Percentiles rank a stretch among this genome's conserved stretches.
These are phyloP conservation scores for Cepaea nemoralis DNA, from an alignment of 1,140 invertebrate genomes.

Conservation along the genomic window DNA sequence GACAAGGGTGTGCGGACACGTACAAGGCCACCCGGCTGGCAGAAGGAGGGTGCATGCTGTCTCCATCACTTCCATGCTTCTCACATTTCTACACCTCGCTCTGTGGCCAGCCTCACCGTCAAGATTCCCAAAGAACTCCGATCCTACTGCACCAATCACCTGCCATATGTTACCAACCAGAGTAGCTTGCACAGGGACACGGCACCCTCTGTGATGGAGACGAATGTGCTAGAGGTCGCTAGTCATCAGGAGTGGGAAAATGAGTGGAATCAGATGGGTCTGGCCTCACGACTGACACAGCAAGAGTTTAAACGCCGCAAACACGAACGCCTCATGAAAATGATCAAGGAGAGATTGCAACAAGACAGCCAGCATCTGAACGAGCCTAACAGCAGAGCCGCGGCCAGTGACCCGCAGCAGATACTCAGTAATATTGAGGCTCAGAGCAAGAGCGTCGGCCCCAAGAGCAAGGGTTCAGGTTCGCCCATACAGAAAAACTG, in stretches of 20 bases:
- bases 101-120: conserved; percentile 56
- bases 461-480: conserved; percentile 70
- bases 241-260: conserved; percentile 68
- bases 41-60: conserved; percentile 63
- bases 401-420: conserved; percentile 61
- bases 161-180: conserved; percentile 68
- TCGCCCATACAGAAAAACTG: conserved; percentile 72
- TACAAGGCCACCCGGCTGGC: conserved; percentile 60
- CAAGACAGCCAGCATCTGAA: conserved; percentile 59
- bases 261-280: conserved; percentile 69
- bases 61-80: conserved; percentile 58
- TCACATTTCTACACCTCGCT: conserved; percentile 53
- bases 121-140: conserved; percentile 63
- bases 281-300: conserved; percentile 67
- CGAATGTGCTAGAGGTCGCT: conserved; percentile 60
- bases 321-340: conserved; percentile 57
- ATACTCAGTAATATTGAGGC: conserved; percentile 58
- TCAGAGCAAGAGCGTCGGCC: conserved; percentile 39
- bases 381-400: conserved; percentile 30
- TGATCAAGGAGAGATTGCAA: conserved; percentile 61
- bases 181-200: conserved; percentile 57
- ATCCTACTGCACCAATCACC: conserved; percentile 60
- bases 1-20: conserved; percentile 59
- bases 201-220: conserved; percentile 67
- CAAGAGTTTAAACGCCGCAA: conserved; percentile 69